Conservation (phyloP, 2,888 invertebrate species). For the Scaptomyza caliginosa region DNA sequence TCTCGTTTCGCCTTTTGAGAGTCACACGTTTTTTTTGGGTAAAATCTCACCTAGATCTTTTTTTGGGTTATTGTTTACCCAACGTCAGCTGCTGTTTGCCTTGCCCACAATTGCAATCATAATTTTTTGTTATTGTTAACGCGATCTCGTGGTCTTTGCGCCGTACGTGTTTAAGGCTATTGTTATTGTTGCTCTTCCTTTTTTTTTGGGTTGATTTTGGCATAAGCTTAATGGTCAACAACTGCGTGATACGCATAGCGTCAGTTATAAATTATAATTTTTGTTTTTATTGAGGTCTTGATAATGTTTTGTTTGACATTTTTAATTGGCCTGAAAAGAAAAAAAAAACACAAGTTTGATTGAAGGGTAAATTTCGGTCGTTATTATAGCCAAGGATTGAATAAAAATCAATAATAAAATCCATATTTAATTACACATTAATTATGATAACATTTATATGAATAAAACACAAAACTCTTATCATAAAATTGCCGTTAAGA, state of each 20-base stretch:
- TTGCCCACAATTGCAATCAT: conserved; percentile 40
- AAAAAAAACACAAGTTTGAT: neutral
- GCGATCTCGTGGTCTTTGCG: conserved; percentile 26
- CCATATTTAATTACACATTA: too few species aligned
- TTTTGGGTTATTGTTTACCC: conserved; percentile 46
- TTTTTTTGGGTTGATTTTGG: conserved; percentile 14
- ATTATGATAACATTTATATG: too few species aligned
- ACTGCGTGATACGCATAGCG: conserved; percentile 54
- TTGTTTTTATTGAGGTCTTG: conserved; percentile 3
- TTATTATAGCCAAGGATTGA: too few species aligned
- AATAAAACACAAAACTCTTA: neutral
- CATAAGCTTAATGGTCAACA: conserved; percentile 30
- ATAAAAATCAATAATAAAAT: too few species aligned
- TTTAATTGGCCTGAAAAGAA: conserved; percentile 25
- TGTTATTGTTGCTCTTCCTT: conserved; percentile 22
- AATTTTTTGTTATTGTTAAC: conserved; percentile 31
- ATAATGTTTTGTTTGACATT: conserved; percentile 30
- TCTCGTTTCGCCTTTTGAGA: neutral
- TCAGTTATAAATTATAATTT: conserved; percentile 24
- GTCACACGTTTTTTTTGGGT: neutral
- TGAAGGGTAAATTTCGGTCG: too few species aligned
- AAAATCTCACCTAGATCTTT: conserved; percentile 44
- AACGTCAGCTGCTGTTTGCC: conserved; percentile 53
- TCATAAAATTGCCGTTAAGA: neutral
- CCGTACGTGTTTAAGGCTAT: conserved; percentile 37